Conservation (phyloP, 2,797 vertebrate species). For the Coregonus ussuriensis region DNA sequence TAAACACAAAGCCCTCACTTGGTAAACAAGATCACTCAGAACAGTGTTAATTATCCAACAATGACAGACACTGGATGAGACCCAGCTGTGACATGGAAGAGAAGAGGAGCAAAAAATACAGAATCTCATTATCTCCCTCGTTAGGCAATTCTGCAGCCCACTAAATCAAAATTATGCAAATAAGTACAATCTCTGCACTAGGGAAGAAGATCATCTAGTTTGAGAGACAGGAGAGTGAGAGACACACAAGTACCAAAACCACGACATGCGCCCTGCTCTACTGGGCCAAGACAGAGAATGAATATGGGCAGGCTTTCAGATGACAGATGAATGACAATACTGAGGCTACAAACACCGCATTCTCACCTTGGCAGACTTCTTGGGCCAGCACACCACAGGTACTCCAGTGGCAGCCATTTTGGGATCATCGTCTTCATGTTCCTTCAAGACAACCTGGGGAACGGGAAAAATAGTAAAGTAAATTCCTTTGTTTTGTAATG, state of each 20-base stretch:
- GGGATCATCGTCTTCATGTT: slow-evolving; percentile 91
- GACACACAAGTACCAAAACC: neutral
- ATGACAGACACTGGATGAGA: slow-evolving; percentile 1
- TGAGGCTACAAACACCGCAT: slow-evolving; percentile 1
- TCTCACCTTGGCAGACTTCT: slow-evolving; percentile 88
- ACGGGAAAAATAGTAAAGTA: neutral
- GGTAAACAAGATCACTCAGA: slow-evolving; percentile 11
- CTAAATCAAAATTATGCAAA: slow-evolving; percentile 43
- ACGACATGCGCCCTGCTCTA: neutral
- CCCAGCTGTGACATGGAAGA: slow-evolving; percentile 5
- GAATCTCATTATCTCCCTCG: slow-evolving; percentile 21
- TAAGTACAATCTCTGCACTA: slow-evolving; percentile 23
- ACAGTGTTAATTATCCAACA: neutral
- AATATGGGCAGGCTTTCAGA: neutral
- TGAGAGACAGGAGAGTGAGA: neutral
- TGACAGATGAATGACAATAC: neutral
- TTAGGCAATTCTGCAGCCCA: slow-evolving; percentile 1
- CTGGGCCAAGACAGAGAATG: neutral
- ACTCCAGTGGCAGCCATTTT: slow-evolving; percentile 88
- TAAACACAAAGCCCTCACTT: neutral
- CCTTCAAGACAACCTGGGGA: slow-evolving; percentile 87
- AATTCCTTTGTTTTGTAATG: neutral
- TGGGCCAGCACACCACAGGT: slow-evolving; percentile 92
- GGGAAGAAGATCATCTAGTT: neutral
- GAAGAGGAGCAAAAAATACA: neutral